phyloP scores from a whole-genome alignment of 2,888 invertebrate genomes.

The Caenorhabditis wallacei region DNA sequence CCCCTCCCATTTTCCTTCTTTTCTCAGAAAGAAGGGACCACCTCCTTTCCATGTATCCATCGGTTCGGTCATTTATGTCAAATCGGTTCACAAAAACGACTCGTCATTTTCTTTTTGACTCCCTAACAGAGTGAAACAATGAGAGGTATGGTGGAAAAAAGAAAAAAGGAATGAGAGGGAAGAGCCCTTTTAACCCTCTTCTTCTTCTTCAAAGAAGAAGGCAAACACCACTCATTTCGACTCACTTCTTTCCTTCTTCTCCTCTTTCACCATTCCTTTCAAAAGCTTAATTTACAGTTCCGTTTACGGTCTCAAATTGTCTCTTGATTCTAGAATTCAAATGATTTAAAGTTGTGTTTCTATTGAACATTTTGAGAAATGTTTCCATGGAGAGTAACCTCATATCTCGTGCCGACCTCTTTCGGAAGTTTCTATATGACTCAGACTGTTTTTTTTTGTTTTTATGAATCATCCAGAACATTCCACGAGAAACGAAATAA shows the following conservation, averaged over 20 bases:
- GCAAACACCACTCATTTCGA: constrained; percentile 30
- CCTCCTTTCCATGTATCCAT: background rate
- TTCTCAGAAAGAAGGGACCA: background rate
- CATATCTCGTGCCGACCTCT: no score
- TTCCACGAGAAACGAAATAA: no score
- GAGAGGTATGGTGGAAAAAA: background rate
- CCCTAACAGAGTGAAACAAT: constrained; percentile 50
- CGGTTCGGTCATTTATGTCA: constrained; percentile 54
- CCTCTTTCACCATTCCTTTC: constrained; percentile 12
- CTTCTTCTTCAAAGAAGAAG: constrained; percentile 3
- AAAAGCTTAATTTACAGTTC: constrained; percentile 27
- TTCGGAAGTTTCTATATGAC: no score
- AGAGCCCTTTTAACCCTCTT: constrained; percentile 11
- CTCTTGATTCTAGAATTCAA: background rate
- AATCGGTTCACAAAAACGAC: constrained; percentile 55
- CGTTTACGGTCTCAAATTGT: background rate
- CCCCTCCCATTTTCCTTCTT: no score
- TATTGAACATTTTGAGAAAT: no score
- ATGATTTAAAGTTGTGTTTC: background rate
- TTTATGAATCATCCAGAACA: no score
- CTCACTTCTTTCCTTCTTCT: constrained; percentile 7
- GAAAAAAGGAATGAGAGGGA: no score
- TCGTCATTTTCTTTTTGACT: constrained; percentile 36
- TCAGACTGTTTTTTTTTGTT: no score
- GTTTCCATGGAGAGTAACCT: no score